Percentiles rank a stretch among this genome's conserved stretches.
phyloP scores from a whole-genome alignment of 2,888 invertebrate species.

The Drosophila limbata region DNA sequence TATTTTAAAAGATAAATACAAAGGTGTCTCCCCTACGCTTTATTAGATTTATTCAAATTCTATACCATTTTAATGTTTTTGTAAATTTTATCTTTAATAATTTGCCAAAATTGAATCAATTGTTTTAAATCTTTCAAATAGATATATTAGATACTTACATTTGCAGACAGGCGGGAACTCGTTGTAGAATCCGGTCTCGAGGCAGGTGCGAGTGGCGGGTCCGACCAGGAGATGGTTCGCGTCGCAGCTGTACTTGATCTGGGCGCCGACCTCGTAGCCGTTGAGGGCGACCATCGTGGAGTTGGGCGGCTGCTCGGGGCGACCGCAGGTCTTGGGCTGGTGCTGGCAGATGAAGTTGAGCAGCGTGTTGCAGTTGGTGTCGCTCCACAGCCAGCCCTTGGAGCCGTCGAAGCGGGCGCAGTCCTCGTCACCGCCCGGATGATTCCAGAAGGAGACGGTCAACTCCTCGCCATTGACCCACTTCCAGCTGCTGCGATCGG shows the following conservation, averaged over 20 bases:
- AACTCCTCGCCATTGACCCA: constrained; percentile 96
- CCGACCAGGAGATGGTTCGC: constrained; percentile 95
- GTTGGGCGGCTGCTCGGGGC: constrained; percentile 96
- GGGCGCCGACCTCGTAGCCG: constrained; percentile 92
- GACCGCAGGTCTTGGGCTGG: constrained; percentile 95
- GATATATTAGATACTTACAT: no score
- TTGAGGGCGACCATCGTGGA: constrained; percentile 93
- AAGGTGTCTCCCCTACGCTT: no score
- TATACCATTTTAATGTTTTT: no score
- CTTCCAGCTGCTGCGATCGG: constrained; percentile 92
- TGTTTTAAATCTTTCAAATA: no score
- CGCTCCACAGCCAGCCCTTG: constrained; percentile 97
- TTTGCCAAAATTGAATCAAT: no score
- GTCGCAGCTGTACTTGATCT: constrained; percentile 94
- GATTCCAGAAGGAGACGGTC: constrained; percentile 96
- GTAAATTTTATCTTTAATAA: no score
- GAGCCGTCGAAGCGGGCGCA: constrained; percentile 96
- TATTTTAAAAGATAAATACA: no score
- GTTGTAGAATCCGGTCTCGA: constrained; percentile 96
- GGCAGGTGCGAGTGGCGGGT: constrained; percentile 92
- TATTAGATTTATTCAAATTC: no score
- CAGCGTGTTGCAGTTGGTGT: constrained; percentile 93
- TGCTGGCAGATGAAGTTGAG: constrained; percentile 97
- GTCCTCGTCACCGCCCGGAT: constrained; percentile 92
- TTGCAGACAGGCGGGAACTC: constrained; percentile 97